Evolutionary conservation across 2,113 vertebrate species (phyloP).

Genomic region (Mionectes macconnelli): DNA sequence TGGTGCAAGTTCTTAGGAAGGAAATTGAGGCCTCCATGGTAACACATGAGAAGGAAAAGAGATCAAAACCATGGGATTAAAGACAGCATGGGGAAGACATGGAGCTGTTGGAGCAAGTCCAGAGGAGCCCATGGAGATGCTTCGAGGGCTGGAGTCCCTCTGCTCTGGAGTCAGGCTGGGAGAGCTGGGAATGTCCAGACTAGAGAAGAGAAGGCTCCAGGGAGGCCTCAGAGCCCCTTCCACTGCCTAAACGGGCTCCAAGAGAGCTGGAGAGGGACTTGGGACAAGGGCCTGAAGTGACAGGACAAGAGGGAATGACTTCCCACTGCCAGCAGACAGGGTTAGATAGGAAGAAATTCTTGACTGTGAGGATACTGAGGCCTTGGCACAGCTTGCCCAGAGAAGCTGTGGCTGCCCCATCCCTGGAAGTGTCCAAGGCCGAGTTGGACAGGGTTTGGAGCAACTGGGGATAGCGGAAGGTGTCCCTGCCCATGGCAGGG

Average conservation of each 20-base stretch:
- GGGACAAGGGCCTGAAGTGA: fast-evolving
- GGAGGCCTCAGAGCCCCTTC: fast-evolving
- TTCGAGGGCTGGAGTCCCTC: background rate
- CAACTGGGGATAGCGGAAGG: background rate
- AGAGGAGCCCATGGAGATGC: background rate
- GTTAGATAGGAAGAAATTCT: background rate
- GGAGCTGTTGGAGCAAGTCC: background rate
- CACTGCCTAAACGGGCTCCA: fast-evolving
- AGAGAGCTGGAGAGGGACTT: background rate
- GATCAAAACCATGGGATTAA: background rate
- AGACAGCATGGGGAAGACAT: background rate
- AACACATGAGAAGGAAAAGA: background rate
- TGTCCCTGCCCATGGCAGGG: background rate
- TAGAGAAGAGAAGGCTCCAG: background rate
- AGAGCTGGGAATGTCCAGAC: background rate
- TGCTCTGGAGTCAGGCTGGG: background rate
- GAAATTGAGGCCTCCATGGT: background rate
- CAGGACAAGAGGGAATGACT: background rate
- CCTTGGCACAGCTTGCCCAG: background rate
- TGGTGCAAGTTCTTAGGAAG: background rate
- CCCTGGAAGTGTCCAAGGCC: background rate
- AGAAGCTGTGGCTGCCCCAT: background rate
- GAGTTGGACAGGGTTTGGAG: background rate
- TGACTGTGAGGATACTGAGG: background rate
- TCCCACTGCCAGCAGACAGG: background rate